A percentile compares a stretch with the other conserved stretches of the same genome.
These are phyloP conservation scores for Carassius gibelio DNA, from an alignment of 2,113 vertebrate genomes.

Conservation along the genomic window DNA sequence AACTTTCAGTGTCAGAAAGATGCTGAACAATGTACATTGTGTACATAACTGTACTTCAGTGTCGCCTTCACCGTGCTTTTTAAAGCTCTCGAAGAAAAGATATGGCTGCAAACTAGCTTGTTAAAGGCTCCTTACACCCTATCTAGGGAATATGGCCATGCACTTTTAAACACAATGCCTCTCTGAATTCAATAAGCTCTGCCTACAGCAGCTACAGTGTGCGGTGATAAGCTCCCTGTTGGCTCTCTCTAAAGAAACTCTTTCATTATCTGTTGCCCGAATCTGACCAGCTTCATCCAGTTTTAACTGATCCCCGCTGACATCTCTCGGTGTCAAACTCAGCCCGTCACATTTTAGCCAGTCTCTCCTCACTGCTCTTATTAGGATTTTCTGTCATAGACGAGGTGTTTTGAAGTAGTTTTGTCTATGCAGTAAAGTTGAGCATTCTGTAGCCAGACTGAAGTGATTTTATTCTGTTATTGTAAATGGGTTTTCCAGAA, in stretches of 20 bases:
- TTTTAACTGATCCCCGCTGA: slow-evolving; percentile 32
- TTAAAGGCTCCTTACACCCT: slow-evolving; percentile 33
- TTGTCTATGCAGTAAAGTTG: not conserved
- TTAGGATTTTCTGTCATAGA: not conserved
- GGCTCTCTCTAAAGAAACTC: slow-evolving; percentile 36
- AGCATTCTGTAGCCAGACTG: not conserved
- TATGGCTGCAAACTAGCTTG: slow-evolving; percentile 36
- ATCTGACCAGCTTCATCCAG: slow-evolving; percentile 31
- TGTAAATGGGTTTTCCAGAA: slow-evolving; percentile 70
- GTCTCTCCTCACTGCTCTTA: not conserved
- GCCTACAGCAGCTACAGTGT: slow-evolving; percentile 33
- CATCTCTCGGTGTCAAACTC: not conserved
- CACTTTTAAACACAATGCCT: slow-evolving; percentile 28
- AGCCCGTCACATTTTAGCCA: slow-evolving; percentile 7
- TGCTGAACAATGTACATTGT: not conserved
- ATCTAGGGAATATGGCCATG: slow-evolving; percentile 16
- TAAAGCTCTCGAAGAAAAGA: slow-evolving; percentile 11
- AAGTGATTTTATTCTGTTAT: slow-evolving; percentile 30
- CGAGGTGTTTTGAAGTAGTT: not conserved
- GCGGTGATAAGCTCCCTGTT: slow-evolving; percentile 29
- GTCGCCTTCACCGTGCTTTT: not conserved
- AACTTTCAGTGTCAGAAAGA: slow-evolving; percentile 4
- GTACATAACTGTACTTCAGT: slow-evolving; percentile 21
- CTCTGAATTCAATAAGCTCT: slow-evolving; percentile 32
- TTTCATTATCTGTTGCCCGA: slow-evolving; percentile 30